Evolutionary conservation across 2,113 vertebrate genomes (phyloP), one percentile per base, ranked within the genome.

Genomic region (Podarcis raffonei): DNA sequence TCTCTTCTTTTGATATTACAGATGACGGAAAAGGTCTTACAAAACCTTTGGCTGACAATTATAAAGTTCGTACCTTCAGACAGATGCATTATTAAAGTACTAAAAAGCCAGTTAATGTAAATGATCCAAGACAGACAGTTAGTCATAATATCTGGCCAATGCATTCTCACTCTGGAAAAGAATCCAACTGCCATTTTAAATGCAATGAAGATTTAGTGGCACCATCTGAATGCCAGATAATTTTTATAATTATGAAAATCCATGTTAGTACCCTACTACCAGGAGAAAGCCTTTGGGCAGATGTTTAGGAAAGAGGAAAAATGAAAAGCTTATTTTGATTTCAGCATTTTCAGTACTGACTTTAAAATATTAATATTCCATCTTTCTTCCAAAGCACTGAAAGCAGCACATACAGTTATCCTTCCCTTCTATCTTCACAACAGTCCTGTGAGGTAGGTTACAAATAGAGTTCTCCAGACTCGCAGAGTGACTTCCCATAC

Each of bases 51-150:
- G 16, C 42, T 81, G 48, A 39, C 42, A 8, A 25, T 3, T 42
- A 66, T n/a, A 68, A 66, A 72, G 27, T 27, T 16, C 91, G 90
- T 91, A 68, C 90, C 91, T 87, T 91, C 87, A 92, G 87, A n/a
- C 74, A 86, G 71, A 91, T 91, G 68, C 89, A 37, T 90, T 92
- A 81, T 79, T 68, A 91, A 94, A 88, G 75, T 39, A 57, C 71
- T 53, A 53, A 57, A 80, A 89, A 92, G 35, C 59, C 87, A 94
- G 90, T 93, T 91, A 74, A 22, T 81, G 71, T 62, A 59, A 82
- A 62, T 82, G 37, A 59, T 32, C 78, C 79, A 82, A 87, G 53
- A 23, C 78, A 85, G 74, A 65, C 25, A 48, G 16, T 81, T 62
- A 81, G 35, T 62, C 25, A 82, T 25, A 87, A 37, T 62, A 37